These are phyloP conservation scores for Rafetus swinhoei DNA, from an alignment of 2,113 vertebrate species.

Conservation along the genomic window DNA sequence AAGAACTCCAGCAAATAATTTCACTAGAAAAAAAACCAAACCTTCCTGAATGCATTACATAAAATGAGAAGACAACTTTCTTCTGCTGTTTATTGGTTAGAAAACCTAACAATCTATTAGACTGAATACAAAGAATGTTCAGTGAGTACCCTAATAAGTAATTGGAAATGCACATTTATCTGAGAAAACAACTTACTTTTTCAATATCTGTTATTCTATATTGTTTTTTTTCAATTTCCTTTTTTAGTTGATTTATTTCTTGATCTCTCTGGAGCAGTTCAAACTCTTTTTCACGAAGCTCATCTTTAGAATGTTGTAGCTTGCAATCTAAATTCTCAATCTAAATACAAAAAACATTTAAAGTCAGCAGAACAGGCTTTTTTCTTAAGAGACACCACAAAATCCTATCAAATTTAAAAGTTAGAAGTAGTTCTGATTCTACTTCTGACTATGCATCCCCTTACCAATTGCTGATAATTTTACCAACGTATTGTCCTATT, in stretches of 20 bases:
- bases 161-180: not conserved
- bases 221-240: constrained; percentile 74
- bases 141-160: not conserved
- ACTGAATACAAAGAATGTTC: not conserved
- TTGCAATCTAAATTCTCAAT: constrained; percentile 77
- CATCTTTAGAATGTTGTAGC: constrained; percentile 75
- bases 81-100: not conserved
- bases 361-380: not conserved
- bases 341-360: constrained; percentile 60
- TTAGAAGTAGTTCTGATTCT: not conserved
- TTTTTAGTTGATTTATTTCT: constrained; percentile 80
- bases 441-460: not conserved
- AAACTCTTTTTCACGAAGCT: constrained; percentile 81
- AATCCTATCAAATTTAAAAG: not conserved
- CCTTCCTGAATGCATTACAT: not conserved
- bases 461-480: not conserved
- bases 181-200: constrained; percentile 70
- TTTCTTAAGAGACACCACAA: not conserved
- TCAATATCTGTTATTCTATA: constrained; percentile 64
- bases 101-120: not conserved
- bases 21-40: not conserved
- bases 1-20: not conserved
- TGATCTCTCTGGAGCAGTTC: constrained; percentile 79
- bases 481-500: not conserved
- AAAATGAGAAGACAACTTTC: not conserved